These are phyloP conservation scores for Abrostola tripartita DNA, from an alignment of 2,888 invertebrate species.

Conservation along the genomic window DNA sequence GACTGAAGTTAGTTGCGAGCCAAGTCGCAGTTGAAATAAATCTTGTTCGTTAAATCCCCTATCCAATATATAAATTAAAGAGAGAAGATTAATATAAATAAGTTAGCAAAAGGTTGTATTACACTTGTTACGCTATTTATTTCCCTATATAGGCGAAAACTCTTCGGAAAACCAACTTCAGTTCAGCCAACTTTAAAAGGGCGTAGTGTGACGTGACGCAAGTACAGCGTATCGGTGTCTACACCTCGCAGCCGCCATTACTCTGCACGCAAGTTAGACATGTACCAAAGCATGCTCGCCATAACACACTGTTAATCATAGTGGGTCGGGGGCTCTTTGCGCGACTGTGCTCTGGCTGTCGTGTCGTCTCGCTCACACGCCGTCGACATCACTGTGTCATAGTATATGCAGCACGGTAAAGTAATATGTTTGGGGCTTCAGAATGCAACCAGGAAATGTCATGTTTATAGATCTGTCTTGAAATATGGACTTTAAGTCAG, in stretches of 20 bases:
- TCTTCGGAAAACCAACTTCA: too few relatives aligned
- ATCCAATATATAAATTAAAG: too few relatives aligned
- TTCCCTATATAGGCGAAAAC: too few relatives aligned
- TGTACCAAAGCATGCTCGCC: slow-evolving; percentile 83
- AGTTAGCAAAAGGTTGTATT: too few relatives aligned
- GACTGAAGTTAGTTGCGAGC: too few relatives aligned
- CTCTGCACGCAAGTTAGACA: slow-evolving; percentile 75
- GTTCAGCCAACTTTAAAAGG: too few relatives aligned
- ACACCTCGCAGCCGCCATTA: slow-evolving; percentile 36
- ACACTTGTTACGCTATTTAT: too few relatives aligned
- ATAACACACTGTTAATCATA: slow-evolving; percentile 79
- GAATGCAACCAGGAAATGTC: not conserved
- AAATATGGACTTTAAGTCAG: too few relatives aligned
- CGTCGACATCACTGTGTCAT: slow-evolving; percentile 16
- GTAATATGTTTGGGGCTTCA: not conserved
- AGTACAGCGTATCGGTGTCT: not conserved
- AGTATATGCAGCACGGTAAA: not conserved
- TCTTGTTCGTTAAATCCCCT: too few relatives aligned
- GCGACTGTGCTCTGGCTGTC: slow-evolving; percentile 55
- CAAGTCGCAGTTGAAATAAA: too few relatives aligned
- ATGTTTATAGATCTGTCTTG: not conserved
- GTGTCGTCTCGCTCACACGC: slow-evolving; percentile 60
- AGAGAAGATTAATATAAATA: too few relatives aligned
- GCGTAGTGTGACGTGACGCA: not conserved
- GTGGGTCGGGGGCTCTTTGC: slow-evolving; percentile 59